Percentiles rank a stretch among this genome's conserved stretches.
phyloP scores from a whole-genome alignment of 2,888 invertebrate species.

The Danaus chrysippus region DNA sequence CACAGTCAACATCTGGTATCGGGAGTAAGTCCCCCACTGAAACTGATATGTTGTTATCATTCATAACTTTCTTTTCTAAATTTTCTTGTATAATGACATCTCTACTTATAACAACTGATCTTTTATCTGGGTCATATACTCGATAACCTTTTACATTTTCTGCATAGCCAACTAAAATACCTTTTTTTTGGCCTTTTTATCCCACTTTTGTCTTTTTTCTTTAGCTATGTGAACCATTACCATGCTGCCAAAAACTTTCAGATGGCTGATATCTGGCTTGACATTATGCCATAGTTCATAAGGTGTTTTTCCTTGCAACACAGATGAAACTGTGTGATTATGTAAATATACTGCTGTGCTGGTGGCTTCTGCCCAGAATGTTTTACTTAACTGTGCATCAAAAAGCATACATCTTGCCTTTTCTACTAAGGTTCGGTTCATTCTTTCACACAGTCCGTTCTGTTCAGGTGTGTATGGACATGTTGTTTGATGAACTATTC shows the following conservation, averaged over 20 bases:
- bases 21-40: no score
- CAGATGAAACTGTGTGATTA: no score
- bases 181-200: conserved; percentile 29
- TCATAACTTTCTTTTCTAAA: conserved; percentile 5
- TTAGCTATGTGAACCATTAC: conserved; percentile 34
- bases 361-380: conserved; percentile 28
- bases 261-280: conserved; percentile 10
- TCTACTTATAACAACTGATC: conserved; percentile 22
- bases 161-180: conserved; percentile 31
- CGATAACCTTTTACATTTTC: conserved; percentile 35
- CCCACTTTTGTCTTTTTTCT: conserved; percentile 30
- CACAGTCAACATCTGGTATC: conserved; percentile 3
- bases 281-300: conserved; percentile 29
- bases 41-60: no score
- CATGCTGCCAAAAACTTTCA: conserved; percentile 12
- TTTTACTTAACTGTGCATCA: conserved; percentile 18
- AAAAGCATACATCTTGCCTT: conserved; percentile 22
- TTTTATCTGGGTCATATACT: conserved; percentile 24
- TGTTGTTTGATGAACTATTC: conserved; percentile 30
- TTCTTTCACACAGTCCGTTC: conserved; percentile 24
- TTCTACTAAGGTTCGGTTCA: conserved; percentile 24
- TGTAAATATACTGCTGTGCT: conserved; percentile 27
- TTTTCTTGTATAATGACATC: conserved; percentile 26
- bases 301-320: no score
- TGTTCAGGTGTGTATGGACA: conserved; percentile 27